Base-by-base conservation (phyloP, 2,888 invertebrate species). In the Phytoseiulus persimilis region DNA sequence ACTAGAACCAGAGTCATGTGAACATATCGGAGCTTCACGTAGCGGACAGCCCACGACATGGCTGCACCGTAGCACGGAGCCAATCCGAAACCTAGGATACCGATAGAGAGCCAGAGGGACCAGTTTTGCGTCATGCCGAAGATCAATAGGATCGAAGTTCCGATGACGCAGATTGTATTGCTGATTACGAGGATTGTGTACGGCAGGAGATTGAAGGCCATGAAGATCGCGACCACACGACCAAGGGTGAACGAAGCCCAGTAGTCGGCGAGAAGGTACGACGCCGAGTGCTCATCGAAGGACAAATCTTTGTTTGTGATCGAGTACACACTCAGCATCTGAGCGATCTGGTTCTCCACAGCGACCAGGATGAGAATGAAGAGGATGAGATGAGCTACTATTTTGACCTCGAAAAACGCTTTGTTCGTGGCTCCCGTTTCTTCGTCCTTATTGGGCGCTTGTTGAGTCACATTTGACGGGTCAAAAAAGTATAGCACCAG, bases 361-460 rank as follows among this genome's bases (percentile, higher is more conserved):
- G 39, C 87, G 87, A 87, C 87, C 31, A 87, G 33, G 33, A 87
- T 33, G 39, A 87, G 39, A 39, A 87, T 87, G 31, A 39, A 87
- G 87, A 87, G 39, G 33, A 87, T n/a, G n/a, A 87, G 87, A 87
- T 87, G 87, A 28, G 39, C 87, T n/a, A 87, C 87, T n/a, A 87
- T 45, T n/a, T 39, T 87, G 39, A 33, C 32, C 45, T 87, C 87
- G 45, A 87, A 87, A 23, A 87, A 87, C 31, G 87, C 32, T 18
- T 11, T n/a, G n/a, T 33, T 31, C 87, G 87, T 87, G 18, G 32
- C 33, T 28, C 23, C 28, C 28, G 1, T 23, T 28, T 18, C 28
- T 2, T 28, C 65, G 1, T 65, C 65, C 23, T 65, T 23, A 0
- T 33, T 39, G 33, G 87, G 32, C 6, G 31, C 11, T 32, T n/a